Conservation (phyloP, 2,797 vertebrate species). For the Pterois miles region DNA sequence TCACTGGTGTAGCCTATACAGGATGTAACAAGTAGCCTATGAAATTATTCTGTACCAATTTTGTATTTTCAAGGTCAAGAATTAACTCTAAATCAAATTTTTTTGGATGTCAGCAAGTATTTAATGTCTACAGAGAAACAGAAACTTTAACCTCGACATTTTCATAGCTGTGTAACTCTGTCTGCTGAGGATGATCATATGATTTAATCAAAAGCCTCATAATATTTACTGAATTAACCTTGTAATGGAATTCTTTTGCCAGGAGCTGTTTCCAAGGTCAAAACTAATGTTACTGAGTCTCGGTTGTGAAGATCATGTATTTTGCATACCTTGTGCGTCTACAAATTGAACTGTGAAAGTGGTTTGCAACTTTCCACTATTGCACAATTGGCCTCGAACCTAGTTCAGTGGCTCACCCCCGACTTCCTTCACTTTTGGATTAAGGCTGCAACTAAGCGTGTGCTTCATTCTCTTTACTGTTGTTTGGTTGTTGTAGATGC, state of each 20-base stretch:
- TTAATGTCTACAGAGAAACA: not conserved
- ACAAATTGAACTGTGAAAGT: not conserved
- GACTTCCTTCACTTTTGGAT: not conserved
- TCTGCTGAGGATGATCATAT: not conserved
- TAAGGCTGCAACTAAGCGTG: not conserved
- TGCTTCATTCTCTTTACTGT: not conserved
- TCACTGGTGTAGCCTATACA: too few species aligned
- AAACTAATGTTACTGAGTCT: not conserved
- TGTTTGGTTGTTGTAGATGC: not conserved
- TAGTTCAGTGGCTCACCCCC: not conserved
- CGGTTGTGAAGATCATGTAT: not conserved
- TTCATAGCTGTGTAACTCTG: not conserved
- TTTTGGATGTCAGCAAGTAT: not conserved
- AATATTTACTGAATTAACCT: not conserved
- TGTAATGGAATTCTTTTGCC: not conserved
- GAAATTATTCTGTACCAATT: not conserved
- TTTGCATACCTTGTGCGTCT: not conserved
- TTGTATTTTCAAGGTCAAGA: not conserved
- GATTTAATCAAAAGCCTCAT: not conserved
- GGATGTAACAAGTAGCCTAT: not conserved
- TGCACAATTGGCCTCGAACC: not conserved
- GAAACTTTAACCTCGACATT: not conserved
- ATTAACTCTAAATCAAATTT: not conserved
- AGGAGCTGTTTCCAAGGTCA: not conserved
- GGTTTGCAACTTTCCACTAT: not conserved